Percentiles rank a stretch among this genome's conserved stretches.
Evolutionary conservation across 2,888 invertebrate species (phyloP).

Genomic region (Idaea straminata): DNA sequence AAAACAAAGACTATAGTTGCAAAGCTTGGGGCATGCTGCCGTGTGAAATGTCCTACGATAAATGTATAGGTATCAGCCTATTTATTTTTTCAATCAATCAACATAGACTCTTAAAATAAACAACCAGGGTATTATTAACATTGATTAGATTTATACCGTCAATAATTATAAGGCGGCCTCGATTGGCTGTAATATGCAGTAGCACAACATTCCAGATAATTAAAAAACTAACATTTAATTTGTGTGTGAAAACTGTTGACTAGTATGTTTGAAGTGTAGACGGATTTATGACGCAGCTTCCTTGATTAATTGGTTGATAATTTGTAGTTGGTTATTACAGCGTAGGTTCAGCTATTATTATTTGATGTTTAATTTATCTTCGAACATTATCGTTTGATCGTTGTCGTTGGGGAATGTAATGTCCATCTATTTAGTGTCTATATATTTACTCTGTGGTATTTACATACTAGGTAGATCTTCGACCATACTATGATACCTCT

Average conservation of each 20-base stretch:
- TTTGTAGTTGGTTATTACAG: slow-evolving; percentile 9
- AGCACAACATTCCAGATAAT: slow-evolving; percentile 16
- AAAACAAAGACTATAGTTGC: too few relatives aligned
- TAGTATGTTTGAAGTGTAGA: slow-evolving; percentile 16
- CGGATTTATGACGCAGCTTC: slow-evolving; percentile 16
- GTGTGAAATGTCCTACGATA: not conserved
- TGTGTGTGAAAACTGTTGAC: slow-evolving; percentile 18
- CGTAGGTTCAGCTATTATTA: not conserved
- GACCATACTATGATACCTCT: too few relatives aligned
- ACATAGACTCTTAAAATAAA: not conserved
- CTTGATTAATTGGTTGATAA: slow-evolving; percentile 17
- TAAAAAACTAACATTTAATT: slow-evolving; percentile 20
- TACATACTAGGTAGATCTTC: too few relatives aligned
- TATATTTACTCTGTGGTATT: not conserved
- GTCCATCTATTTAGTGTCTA: not conserved
- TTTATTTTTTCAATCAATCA: not conserved
- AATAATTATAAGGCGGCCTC: slow-evolving; percentile 1
- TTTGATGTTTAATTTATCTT: not conserved
- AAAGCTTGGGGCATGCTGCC: not conserved
- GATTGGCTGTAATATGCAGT: slow-evolving; percentile 7
- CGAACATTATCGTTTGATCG: not conserved
- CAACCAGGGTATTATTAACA: slow-evolving; percentile 3
- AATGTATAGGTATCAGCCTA: too few relatives aligned
- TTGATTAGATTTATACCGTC: slow-evolving; percentile 3
- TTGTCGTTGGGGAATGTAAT: not conserved